phyloP scores from a whole-genome alignment of 2,888 invertebrate species.

The Brachylomia viminalis region DNA sequence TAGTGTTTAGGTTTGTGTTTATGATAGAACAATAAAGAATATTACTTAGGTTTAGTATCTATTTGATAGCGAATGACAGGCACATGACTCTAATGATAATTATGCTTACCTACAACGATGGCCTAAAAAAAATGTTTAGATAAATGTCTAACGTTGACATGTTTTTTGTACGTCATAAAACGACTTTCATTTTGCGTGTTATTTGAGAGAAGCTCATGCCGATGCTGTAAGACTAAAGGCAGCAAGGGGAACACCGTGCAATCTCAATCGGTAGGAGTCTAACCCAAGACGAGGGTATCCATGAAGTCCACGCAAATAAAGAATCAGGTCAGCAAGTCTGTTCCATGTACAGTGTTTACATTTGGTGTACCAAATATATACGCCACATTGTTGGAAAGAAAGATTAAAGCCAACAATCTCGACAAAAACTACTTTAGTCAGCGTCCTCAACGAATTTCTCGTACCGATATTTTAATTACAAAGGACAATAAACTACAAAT shows the following conservation, averaged over 20 bases:
- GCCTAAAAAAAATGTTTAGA: not conserved
- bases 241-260: not conserved
- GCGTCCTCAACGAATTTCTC: not conserved
- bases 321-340: not conserved
- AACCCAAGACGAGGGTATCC: not conserved
- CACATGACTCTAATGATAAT: not conserved
- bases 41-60: not conserved
- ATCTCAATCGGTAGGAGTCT: not conserved
- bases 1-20: not conserved
- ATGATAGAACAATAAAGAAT: no score
- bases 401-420: not conserved
- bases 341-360: not conserved
- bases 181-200: not conserved
- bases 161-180: not conserved
- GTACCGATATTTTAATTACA: constrained; percentile 13
- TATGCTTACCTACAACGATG: not conserved
- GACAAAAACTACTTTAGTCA: not conserved
- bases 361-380: no score
- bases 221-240: not conserved
- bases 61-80: not conserved
- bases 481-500: constrained; percentile 12
- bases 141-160: not conserved
- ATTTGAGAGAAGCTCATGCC: not conserved
- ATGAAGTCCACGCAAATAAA: not conserved
- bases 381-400: no score